phyloP scores from a whole-genome alignment of 1,140 invertebrate genomes.

The Drosophila mojavensis region DNA sequence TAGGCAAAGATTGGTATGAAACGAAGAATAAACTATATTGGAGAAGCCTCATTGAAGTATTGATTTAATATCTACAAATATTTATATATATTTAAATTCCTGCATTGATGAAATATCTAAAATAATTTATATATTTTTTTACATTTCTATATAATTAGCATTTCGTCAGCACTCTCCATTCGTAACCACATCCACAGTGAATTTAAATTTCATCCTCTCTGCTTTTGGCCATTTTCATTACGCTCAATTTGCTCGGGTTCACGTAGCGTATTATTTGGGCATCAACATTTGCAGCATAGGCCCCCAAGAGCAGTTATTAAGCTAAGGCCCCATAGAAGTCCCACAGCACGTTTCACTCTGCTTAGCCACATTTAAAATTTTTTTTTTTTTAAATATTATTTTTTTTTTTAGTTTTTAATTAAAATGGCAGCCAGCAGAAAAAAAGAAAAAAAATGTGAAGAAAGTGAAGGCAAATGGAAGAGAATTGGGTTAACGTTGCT shows the following conservation, averaged over 20 bases:
- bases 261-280: constrained; percentile 65
- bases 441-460: constrained; percentile 34
- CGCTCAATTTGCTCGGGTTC: constrained; percentile 61
- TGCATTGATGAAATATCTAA: not conserved
- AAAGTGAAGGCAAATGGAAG: constrained; percentile 33
- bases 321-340: constrained; percentile 1
- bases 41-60: too few relatives aligned
- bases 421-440: constrained; percentile 52
- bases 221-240: constrained; percentile 54
- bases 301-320: constrained; percentile 64
- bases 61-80: too few relatives aligned
- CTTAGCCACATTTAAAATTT: constrained; percentile 11
- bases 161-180: too few relatives aligned
- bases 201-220: not conserved
- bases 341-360: constrained; percentile 43
- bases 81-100: too few relatives aligned
- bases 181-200: too few relatives aligned
- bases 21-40: too few relatives aligned
- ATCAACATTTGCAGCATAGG: constrained; percentile 64
- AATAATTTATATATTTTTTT: not conserved
- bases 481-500: constrained; percentile 66
- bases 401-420: constrained; percentile 75
- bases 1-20: too few relatives aligned
- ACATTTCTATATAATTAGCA: not conserved
- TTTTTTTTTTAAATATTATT: constrained; percentile 46